Conservation (phyloP, 92 coral and sea anemone species). For the Micromussa lordhowensis region DNA sequence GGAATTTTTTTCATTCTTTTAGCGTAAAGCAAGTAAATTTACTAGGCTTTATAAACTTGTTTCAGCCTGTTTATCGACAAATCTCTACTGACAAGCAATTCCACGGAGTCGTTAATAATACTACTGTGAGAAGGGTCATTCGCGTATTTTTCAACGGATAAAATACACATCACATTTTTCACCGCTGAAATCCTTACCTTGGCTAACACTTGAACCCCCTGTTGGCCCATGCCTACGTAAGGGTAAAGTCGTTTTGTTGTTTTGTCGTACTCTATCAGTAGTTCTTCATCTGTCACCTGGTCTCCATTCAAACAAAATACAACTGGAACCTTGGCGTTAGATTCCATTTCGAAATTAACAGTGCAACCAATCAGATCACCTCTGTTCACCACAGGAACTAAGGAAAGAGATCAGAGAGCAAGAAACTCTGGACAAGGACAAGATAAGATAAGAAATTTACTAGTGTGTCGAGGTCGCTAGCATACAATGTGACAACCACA, state of each 20-base stretch:
- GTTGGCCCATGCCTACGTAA: constrained; percentile 11
- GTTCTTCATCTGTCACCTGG: background rate
- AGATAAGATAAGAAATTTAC: too few species aligned
- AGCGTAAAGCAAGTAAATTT: too few species aligned
- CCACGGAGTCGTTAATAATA: too few species aligned
- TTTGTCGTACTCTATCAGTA: background rate
- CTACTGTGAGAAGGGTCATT: background rate
- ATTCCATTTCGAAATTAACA: background rate
- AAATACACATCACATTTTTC: too few species aligned
- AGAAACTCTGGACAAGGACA: background rate
- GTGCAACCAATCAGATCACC: constrained; percentile 17
- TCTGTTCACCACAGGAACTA: constrained; percentile 8
- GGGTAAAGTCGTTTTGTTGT: background rate
- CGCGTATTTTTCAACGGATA: background rate
- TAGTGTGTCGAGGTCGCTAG: too few species aligned
- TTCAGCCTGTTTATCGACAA: too few species aligned
- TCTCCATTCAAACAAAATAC: background rate
- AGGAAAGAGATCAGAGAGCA: background rate
- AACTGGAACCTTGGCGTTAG: background rate
- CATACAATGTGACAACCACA: too few species aligned
- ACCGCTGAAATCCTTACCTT: background rate
- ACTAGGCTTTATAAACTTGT: too few species aligned
- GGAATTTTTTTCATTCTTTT: too few species aligned
- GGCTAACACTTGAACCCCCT: constrained; percentile 14
- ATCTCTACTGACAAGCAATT: too few species aligned